A percentile compares a stretch with the other conserved stretches of the same genome.
These are phyloP conservation scores for Dendrocopos noguchii DNA, from an alignment of 2,113 vertebrate species.

Conservation along the genomic window DNA sequence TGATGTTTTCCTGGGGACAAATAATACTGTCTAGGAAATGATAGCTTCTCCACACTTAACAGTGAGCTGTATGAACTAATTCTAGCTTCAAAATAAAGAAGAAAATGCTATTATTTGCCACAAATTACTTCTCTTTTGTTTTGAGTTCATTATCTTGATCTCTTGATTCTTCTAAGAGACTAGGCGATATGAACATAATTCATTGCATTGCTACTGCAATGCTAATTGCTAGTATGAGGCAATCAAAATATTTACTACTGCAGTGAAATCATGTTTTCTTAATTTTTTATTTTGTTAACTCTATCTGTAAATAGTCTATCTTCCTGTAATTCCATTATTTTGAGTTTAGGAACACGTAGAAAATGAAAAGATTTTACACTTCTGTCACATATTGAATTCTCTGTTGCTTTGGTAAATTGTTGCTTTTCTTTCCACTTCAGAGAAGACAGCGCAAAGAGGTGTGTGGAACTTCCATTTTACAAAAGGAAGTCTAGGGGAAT, in stretches of 20 bases:
- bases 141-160: background rate
- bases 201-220: background rate
- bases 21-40: background rate
- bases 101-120: background rate
- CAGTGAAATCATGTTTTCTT: background rate
- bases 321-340: background rate
- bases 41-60: background rate
- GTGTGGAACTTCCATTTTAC: background rate
- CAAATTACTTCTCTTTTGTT: background rate
- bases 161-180: background rate
- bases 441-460: background rate
- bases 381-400: background rate
- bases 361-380: background rate
- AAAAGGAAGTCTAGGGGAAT: background rate
- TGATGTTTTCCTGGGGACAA: background rate
- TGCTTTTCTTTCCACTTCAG: background rate
- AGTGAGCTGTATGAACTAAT: background rate
- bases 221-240: background rate
- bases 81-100: background rate
- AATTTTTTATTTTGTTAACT: background rate
- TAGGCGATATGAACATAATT: background rate
- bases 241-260: slow-evolving; percentile 8
- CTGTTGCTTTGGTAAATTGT: background rate
- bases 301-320: background rate
- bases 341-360: background rate